Base-by-base conservation (phyloP, 2,888 invertebrate genomes). In the Drosophila histrio region DNA sequence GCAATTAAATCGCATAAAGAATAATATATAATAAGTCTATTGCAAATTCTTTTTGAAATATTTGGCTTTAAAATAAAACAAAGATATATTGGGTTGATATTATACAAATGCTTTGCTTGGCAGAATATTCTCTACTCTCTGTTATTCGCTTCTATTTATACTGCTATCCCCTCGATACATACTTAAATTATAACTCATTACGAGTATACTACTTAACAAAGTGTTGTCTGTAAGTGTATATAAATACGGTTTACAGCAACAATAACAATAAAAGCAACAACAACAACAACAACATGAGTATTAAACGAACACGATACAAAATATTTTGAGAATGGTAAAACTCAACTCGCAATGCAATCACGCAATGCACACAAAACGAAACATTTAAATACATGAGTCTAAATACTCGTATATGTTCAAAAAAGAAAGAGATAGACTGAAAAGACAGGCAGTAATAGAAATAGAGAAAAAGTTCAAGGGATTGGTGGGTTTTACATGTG, bases 281-380 rank as follows among this genome's bases (percentile, higher is more conserved):
- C 32, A 17, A 21, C 5, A 38, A 5, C n/a, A 3, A 15, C 8
- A 49, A 49, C 3, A 9, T 13, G 13, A 30, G 30, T 19, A 13
- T 30, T 47, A 6, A n/a, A 15, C 15, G 44, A 50, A 26, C 17
- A 32, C 15, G 22, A 57, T 24, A 38, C 17, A 17, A 15, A 32
- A 21, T 49, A 22, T 50, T 60, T 44, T 44, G 17, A 13, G 30
- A 21, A 50, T 39, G 43, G 43, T 24, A 30, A 54, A 66, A 68
- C 53, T 44, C 43, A 49, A 52, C 46, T 53, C 47, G 43, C 56
- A 62, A 71, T 63, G 71, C 71, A 81, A 81, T 75, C 83, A 79
- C 76, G 72, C 76, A 82, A 82, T 72, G 78, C 78, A 81, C 61
- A 77, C 72, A 73, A 63, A 36, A 47, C 52, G 41, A 22, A 53